Percentiles rank a stretch among this genome's conserved stretches.
Conservation (phyloP, 2,888 invertebrate species). For the Chrysolina oricalcia region DNA sequence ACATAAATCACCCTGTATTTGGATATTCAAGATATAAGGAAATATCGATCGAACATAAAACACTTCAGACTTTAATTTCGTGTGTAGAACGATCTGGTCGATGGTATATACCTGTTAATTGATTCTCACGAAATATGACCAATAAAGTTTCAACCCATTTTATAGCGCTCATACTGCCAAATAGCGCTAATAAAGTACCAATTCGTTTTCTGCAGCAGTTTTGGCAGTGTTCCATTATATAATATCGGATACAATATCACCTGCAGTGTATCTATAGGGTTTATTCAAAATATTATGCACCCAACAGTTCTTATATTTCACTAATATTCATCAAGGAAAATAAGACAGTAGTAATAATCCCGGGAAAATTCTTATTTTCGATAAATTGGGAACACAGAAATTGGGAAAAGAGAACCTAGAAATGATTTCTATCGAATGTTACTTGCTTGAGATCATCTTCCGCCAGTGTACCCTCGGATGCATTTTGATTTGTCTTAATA, state of each 20-base stretch:
- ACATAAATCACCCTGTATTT: too few relatives aligned
- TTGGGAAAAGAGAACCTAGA: too few relatives aligned
- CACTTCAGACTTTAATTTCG: background rate
- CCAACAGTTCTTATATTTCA: background rate
- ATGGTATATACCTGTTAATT: slow-evolving; percentile 3
- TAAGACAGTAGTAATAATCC: too few relatives aligned
- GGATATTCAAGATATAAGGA: too few relatives aligned
- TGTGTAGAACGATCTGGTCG: background rate
- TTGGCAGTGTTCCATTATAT: slow-evolving; percentile 19
- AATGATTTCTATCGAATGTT: too few relatives aligned
- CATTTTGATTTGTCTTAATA: too few relatives aligned
- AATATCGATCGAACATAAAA: too few relatives aligned
- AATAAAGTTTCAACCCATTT: slow-evolving; percentile 3
- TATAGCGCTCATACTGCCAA: slow-evolving; percentile 5
- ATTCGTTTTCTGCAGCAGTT: background rate
- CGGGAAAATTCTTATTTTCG: too few relatives aligned
- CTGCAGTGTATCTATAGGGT: slow-evolving; percentile 11
- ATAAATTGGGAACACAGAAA: too few relatives aligned
- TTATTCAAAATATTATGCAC: background rate
- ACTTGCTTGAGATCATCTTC: too few relatives aligned
- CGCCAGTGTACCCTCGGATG: too few relatives aligned
- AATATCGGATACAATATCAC: background rate
- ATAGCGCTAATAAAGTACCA: slow-evolving; percentile 6
- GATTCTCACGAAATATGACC: slow-evolving; percentile 15
- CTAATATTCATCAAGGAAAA: too few relatives aligned